phyloP scores from a whole-genome alignment of 2,113 vertebrate species.

The Reinhardtius hippoglossoides region DNA sequence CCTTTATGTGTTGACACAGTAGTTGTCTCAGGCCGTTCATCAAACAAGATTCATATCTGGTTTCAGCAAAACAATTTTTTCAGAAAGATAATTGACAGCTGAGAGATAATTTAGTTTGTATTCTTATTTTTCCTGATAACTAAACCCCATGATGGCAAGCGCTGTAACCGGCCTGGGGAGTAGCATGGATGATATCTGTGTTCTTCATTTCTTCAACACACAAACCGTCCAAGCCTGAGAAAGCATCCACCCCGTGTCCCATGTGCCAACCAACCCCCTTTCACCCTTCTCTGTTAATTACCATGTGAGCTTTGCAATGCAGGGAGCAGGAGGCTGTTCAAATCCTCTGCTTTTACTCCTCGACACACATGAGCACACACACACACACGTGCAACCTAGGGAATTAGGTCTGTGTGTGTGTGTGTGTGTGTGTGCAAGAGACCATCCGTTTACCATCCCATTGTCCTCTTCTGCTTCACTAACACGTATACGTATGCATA shows the following conservation, averaged over 20 bases:
- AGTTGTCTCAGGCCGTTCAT: neutral
- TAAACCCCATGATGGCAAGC: neutral
- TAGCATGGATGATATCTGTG: neutral
- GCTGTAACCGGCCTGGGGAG: neutral
- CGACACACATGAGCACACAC: constrained; percentile 26
- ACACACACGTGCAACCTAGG: constrained; percentile 38
- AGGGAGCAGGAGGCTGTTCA: constrained; percentile 59
- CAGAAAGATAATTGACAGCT: neutral
- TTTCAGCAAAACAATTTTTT: neutral
- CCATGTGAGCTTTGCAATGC: constrained; percentile 67
- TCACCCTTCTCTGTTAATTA: constrained; percentile 55
- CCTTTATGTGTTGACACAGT: neutral
- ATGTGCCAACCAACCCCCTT: constrained; percentile 42
- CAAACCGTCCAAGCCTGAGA: constrained; percentile 29
- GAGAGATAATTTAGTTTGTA: neutral
- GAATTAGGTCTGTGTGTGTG: constrained; percentile 62
- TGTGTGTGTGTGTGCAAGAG: constrained; percentile 16
- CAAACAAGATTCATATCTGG: neutral
- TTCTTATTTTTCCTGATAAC: neutral
- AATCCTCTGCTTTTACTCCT: constrained; percentile 44
- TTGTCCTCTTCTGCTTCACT: constrained; percentile 50
- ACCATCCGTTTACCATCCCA: constrained; percentile 33
- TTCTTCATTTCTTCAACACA: constrained; percentile 44
- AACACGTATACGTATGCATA: neutral
- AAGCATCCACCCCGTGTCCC: constrained; percentile 15